Base-by-base conservation (phyloP, 2,797 vertebrate genomes). In the Hozukius guyotensis region DNA sequence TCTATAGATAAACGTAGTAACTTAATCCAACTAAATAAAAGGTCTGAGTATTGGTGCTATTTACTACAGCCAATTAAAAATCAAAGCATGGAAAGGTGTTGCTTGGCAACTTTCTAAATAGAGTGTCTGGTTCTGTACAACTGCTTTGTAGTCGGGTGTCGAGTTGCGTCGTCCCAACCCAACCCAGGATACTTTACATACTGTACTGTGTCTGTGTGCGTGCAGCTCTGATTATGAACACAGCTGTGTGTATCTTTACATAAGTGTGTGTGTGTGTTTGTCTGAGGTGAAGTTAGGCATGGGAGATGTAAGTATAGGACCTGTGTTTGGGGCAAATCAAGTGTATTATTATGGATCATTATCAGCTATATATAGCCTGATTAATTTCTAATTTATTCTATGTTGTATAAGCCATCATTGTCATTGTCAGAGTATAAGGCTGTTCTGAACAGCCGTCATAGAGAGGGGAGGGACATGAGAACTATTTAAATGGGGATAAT, bases 41-140 rank as follows among this genome's bases (percentile, higher is more conserved):
- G 24, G 24, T 49, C 20, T 13, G 31, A 27, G 55, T 57, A 72
- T 65, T 57, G 31, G 20, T 42, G 72, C 36, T 80, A 76, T 86
- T 88, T 69, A 88, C 79, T 67, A 80, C 67, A 65, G 73, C 63
- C 78, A 73, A 72, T 88, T 84, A 87, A 89, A 93, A 88, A 75
- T 71, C 65, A 77, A 77, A 82, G 70, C 78, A 56, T 32, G 77
- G 46, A 36, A 55, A 77, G 14, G 9, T 29, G 89, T 90, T 90
- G 87, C 92, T 60, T 53, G 56, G 89, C 27, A 80, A 92, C 90
- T 64, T 22, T 68, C 77, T 81, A 93, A 93, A 94, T 77, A 93
- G 61, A 90, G 87, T 32, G 42, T 86, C 53, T 0, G 64, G 64
- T 86, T 84, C 71, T 64, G 34, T 49, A 63, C 81, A 86, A 86